Conservation (phyloP, 2,888 invertebrate species). For the Coenonympha glycerion region DNA sequence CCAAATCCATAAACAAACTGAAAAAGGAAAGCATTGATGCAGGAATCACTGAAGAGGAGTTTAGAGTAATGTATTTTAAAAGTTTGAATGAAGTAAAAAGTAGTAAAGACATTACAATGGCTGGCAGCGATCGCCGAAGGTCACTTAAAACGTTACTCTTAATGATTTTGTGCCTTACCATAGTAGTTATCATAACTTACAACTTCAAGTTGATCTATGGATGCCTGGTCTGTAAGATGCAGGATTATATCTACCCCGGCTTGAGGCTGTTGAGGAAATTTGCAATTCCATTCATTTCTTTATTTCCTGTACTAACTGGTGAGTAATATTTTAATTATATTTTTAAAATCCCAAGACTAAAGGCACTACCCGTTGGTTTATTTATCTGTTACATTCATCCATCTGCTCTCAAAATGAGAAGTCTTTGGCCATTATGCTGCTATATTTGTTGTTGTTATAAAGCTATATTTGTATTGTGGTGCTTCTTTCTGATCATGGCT, state of each 20-base stretch:
- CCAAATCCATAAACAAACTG: constrained; percentile 73
- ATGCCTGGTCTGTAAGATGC: constrained; percentile 81
- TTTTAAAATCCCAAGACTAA: not conserved
- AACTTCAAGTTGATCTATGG: constrained; percentile 80
- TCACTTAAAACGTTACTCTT: constrained; percentile 13
- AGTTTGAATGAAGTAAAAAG: constrained; percentile 57
- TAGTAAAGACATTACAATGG: constrained; percentile 23
- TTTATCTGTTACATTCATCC: not conserved
- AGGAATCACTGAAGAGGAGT: constrained; percentile 78
- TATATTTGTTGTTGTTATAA: too few species aligned
- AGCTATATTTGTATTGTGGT: too few species aligned
- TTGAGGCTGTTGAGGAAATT: constrained; percentile 82
- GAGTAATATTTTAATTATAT: constrained; percentile 30
- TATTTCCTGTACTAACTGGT: constrained; percentile 85
- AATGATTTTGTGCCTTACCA: constrained; percentile 1
- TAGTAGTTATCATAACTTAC: constrained; percentile 41
- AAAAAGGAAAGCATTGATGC: constrained; percentile 74
- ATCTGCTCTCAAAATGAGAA: too few species aligned
- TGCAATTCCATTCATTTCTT: constrained; percentile 84
- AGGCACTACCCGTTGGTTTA: not conserved
- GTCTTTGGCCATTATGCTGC: too few species aligned
- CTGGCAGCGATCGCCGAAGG: not conserved
- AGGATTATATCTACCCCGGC: constrained; percentile 88
- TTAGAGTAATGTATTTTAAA: constrained; percentile 74
- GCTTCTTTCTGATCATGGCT: too few species aligned